phyloP scores from a whole-genome alignment of 2,113 vertebrate genomes.

The Laticauda colubrina region DNA sequence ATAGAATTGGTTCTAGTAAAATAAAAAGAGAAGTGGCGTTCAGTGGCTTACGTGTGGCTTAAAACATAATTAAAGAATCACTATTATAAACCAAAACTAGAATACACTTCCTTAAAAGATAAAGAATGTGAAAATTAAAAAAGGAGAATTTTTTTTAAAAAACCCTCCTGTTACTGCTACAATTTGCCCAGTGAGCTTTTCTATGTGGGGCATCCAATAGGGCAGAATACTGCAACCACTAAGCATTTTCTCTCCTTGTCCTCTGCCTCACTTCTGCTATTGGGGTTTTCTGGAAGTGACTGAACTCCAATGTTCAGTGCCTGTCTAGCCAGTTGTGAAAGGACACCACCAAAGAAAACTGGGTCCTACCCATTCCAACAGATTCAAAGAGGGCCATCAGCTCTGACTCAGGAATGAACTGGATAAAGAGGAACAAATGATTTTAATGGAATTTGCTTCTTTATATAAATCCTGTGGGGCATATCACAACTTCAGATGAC shows the following conservation, averaged over 20 bases:
- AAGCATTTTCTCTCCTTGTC: neutral
- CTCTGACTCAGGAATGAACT: neutral
- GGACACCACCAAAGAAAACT: neutral
- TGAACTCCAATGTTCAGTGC: neutral
- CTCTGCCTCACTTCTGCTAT: neutral
- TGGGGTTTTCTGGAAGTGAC: neutral
- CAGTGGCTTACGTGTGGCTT: neutral
- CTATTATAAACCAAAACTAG: neutral
- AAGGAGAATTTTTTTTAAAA: too few relatives aligned
- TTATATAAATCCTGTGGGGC: neutral
- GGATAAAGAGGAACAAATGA: neutral
- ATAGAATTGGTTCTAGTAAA: neutral
- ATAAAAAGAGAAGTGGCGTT: neutral
- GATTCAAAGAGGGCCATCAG: neutral
- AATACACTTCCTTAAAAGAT: neutral
- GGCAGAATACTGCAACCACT: neutral
- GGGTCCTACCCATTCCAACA: neutral
- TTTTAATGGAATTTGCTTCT: neutral
- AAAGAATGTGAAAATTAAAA: neutral
- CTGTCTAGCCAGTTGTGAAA: neutral
- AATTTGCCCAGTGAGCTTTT: neutral
- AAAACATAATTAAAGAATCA: neutral
- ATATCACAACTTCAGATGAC: neutral
- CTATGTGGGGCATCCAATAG: neutral
- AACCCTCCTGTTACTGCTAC: neutral